phyloP scores from a whole-genome alignment of 1,140 invertebrate genomes.

The Euura lappo region DNA sequence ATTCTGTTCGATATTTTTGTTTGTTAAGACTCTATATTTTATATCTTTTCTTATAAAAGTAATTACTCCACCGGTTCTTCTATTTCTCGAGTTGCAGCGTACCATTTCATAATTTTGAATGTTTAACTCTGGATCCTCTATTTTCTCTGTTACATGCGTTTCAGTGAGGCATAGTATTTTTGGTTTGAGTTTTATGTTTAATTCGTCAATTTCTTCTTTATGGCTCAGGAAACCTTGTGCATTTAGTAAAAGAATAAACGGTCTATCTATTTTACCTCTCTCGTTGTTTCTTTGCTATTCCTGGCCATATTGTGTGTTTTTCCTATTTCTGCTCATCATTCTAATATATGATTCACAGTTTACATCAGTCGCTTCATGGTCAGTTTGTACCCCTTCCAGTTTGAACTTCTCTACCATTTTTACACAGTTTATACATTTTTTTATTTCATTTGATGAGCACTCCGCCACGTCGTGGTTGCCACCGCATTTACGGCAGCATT shows the following conservation, averaged over 20 bases:
- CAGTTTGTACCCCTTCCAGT: conserved; percentile 1
- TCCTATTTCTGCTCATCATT: not conserved
- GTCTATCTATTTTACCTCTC: not conserved
- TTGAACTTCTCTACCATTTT: conserved; percentile 12
- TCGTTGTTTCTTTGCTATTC: conserved; percentile 6
- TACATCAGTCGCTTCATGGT: conserved; percentile 15
- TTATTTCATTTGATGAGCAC: not conserved
- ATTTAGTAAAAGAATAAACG: conserved; percentile 17
- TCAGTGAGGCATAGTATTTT: conserved; percentile 17
- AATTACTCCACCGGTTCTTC: conserved; percentile 19
- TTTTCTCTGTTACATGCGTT: conserved; percentile 15
- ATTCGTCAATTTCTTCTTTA: conserved; percentile 17
- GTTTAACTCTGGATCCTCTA: conserved; percentile 12
- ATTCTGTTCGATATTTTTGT: not conserved
- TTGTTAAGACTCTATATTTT: conserved; percentile 8
- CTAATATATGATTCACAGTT: conserved; percentile 16
- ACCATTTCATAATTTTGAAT: conserved; percentile 17
- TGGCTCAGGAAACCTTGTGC: conserved; percentile 10
- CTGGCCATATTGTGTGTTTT: not conserved
- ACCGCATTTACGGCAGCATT: conserved; percentile 14
- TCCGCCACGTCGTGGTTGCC: conserved; percentile 14
- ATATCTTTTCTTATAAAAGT: conserved; percentile 17
- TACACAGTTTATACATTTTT: conserved; percentile 22
- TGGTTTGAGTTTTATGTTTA: not conserved
- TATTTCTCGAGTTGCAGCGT: conserved; percentile 10